phyloP scores from a whole-genome alignment of 2,113 vertebrate species.

The Budorcas taxicolor region DNA sequence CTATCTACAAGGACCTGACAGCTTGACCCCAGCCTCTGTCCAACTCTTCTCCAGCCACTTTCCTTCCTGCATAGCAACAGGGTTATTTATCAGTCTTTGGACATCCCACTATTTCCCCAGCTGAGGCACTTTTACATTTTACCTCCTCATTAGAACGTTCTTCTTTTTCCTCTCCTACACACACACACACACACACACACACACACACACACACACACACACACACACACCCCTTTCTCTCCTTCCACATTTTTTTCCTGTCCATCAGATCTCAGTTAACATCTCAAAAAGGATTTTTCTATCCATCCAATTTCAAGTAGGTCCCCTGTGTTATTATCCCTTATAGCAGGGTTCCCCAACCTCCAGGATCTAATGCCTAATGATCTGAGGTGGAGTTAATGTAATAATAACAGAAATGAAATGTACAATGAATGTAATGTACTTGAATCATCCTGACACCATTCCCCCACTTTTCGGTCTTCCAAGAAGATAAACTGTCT shows the following conservation, averaged over 20 bases:
- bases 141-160: not conserved
- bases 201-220: not conserved
- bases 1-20: not conserved
- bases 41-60: not conserved
- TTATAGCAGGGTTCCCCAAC: not conserved
- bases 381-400: not conserved
- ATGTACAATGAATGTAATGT: not conserved
- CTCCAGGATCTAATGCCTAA: not conserved
- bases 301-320: not conserved
- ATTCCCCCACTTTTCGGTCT: not conserved
- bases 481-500: not conserved
- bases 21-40: not conserved
- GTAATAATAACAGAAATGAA: not conserved
- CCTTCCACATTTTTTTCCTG: not conserved
- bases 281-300: not conserved
- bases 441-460: not conserved
- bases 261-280: not conserved
- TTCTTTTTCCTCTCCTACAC: not conserved
- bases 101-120: not conserved
- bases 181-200: not conserved
- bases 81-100: not conserved
- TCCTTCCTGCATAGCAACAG: not conserved
- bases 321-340: not conserved
- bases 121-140: not conserved
- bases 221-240: not conserved